Percentiles rank a stretch among this genome's conserved stretches.
Evolutionary conservation across 2,113 vertebrate genomes (phyloP).

Genomic region (Brienomyrus longianalis): DNA sequence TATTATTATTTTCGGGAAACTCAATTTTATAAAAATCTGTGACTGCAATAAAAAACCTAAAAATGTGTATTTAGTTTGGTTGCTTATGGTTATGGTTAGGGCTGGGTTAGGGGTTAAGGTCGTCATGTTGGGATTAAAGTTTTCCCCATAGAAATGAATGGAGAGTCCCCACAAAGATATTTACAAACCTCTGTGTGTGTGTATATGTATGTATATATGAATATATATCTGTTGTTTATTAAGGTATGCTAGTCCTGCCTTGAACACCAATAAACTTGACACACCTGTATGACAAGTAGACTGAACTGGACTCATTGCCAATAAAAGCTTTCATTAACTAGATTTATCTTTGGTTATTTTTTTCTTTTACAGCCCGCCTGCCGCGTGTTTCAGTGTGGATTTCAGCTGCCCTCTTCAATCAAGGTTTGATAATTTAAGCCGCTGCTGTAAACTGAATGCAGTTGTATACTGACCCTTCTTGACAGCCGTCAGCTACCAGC

Average conservation of each 20-base stretch:
- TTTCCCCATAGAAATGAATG: not conserved
- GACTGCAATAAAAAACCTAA: not conserved
- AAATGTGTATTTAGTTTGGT: not conserved
- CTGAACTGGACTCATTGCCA: not conserved
- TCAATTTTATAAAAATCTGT: not conserved
- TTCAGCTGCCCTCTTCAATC: not conserved
- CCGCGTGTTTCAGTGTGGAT: not conserved
- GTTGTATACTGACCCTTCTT: not conserved
- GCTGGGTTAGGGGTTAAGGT: not conserved
- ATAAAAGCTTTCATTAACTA: not conserved
- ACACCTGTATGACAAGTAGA: not conserved
- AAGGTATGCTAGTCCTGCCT: not conserved
- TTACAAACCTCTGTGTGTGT: not conserved
- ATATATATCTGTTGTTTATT: not conserved
- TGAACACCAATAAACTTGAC: not conserved
- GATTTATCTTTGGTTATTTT: not conserved
- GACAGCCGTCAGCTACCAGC: not conserved
- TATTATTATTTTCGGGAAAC: not conserved
- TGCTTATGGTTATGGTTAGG: not conserved
- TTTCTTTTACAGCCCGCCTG: not conserved
- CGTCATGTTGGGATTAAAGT: not conserved
- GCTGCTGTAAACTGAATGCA: not conserved
- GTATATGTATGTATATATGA: not conserved
- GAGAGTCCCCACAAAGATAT: not conserved
- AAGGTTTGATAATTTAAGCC: not conserved